A percentile compares a stretch with the other conserved stretches of the same genome.
phyloP scores from a whole-genome alignment of 2,113 vertebrate species.

The Narcine bancroftii region DNA sequence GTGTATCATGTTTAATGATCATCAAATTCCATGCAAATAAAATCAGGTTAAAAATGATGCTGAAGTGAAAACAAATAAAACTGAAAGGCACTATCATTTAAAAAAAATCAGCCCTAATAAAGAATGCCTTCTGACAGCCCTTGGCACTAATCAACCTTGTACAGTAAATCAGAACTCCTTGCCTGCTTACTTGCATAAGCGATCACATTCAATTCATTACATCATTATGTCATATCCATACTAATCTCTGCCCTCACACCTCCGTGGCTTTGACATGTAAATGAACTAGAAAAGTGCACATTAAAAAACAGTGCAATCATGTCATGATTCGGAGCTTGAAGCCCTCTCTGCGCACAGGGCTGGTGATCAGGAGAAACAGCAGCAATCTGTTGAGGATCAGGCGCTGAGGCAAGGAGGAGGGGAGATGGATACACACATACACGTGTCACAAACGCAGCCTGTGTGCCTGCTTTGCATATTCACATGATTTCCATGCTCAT shows the following conservation, averaged over 20 bases:
- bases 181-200: slow-evolving; percentile 54
- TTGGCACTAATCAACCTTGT: slow-evolving; percentile 41
- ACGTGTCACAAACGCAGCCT: slow-evolving; percentile 62
- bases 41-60: slow-evolving; percentile 44
- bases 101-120: slow-evolving; percentile 41
- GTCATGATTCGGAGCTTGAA: slow-evolving; percentile 68
- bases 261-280: slow-evolving; percentile 86
- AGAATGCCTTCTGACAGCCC: slow-evolving; percentile 47
- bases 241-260: slow-evolving; percentile 78
- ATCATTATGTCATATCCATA: slow-evolving; percentile 85
- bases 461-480: slow-evolving; percentile 55
- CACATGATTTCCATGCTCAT: slow-evolving; percentile 57
- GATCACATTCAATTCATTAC: slow-evolving; percentile 85
- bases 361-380: slow-evolving; percentile 69
- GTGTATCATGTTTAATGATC: slow-evolving; percentile 9
- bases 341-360: slow-evolving; percentile 59
- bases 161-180: slow-evolving; percentile 45
- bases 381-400: slow-evolving; percentile 80
- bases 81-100: slow-evolving; percentile 47
- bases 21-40: slow-evolving; percentile 24
- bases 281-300: slow-evolving; percentile 64
- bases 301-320: slow-evolving; percentile 73
- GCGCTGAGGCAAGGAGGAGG: slow-evolving; percentile 58
- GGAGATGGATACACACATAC: slow-evolving; percentile 58
- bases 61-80: slow-evolving; percentile 51